Base-by-base conservation (phyloP, 64 coral and sea anemone species). In the Stylophora pistillata region DNA sequence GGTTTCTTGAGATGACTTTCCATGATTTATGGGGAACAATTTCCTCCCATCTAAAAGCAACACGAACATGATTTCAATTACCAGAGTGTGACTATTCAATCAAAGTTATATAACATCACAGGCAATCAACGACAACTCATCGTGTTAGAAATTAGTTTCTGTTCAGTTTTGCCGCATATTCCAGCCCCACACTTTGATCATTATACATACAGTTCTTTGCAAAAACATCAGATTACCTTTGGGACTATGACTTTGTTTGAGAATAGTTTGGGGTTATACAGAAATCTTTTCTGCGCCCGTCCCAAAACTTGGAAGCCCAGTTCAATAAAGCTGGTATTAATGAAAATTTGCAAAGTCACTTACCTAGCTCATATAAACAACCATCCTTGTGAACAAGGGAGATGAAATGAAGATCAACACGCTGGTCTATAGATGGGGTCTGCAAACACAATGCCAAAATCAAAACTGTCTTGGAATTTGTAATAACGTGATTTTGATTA, bases 351-450 rank as follows among this genome's bases (percentile, higher is more conserved):
- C 29, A 64, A 62, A 64, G 55, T 15, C 15, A 74, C 79, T 72
- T 55, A 95, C 96, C 96, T 87, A 98, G 65, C 56, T 98, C 96
- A 78, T 98, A 98, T 0, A 98, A 66, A 65, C 30, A 71, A 53
- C 96, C 96, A 95, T 98, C 96, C 86, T 90, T 98, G 15, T 93
- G 93, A 12, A 98, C 96, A 37, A 98, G 63, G 12, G 96, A 70
- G 15, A 98, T 87, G 90, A 98, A 98, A 93, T 98, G 96, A 13
- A 95, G 88, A 60, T 95, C 80, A 34, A 98, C 96, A 58, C 47
- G 74, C 0, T 95, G 90, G 13, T 98, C 93, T 63, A 53, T 76
- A 30, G 93, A 87, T 3, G 96, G 96, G n/a, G 96, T 72, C 96
- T 98, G 26, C 16, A 87, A 92, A 63, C 27, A 59, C 10, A 31